These are phyloP conservation scores for Gavia stellata DNA, from an alignment of 2,113 vertebrate species.

Conservation along the genomic window DNA sequence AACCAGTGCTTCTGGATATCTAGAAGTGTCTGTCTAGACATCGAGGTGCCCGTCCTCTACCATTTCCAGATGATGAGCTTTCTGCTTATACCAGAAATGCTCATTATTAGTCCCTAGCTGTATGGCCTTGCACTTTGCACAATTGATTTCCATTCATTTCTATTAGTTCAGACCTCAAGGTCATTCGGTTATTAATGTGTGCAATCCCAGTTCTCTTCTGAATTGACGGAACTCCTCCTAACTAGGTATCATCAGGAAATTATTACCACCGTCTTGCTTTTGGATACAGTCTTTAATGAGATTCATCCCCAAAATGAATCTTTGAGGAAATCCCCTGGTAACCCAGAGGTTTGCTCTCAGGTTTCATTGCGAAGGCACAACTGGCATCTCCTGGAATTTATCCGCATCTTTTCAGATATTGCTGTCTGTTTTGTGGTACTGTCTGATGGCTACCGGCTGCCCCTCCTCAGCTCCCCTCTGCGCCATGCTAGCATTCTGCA, in stretches of 20 bases:
- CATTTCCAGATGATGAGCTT: neutral
- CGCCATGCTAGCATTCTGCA: fast-evolving
- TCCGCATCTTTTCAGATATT: neutral
- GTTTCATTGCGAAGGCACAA: neutral
- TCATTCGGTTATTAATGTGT: constrained; percentile 3
- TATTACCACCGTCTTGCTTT: neutral
- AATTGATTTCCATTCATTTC: constrained; percentile 35
- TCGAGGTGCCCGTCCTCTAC: neutral
- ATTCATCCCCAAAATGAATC: neutral
- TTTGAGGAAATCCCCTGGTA: neutral
- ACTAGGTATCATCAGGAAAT: neutral
- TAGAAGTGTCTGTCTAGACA: neutral
- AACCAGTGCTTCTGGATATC: neutral
- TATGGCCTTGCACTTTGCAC: neutral
- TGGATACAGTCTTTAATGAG: neutral
- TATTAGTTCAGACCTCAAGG: constrained; percentile 30
- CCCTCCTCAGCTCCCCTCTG: neutral
- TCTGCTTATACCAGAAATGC: neutral
- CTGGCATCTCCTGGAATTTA: neutral
- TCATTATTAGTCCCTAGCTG: constrained; percentile 5
- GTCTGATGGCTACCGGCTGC: neutral
- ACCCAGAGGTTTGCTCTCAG: neutral
- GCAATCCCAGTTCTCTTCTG: neutral
- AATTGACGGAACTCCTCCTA: constrained; percentile 21
- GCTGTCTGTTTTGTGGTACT: neutral